phyloP scores from a whole-genome alignment of 2,888 invertebrate genomes.

The Acanthosepion esculentum region DNA sequence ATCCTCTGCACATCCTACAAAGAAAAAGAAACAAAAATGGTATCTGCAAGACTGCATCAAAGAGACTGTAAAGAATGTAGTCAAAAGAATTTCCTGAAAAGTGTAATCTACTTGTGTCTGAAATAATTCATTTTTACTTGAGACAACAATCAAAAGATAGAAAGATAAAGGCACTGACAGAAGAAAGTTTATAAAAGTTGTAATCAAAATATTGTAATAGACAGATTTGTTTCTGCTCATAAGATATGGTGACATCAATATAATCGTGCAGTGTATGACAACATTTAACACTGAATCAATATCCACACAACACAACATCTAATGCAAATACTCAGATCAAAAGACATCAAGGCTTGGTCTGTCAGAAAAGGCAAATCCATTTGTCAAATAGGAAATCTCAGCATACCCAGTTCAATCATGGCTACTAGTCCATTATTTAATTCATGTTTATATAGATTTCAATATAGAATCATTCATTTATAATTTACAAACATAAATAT shows the following conservation, averaged over 20 bases:
- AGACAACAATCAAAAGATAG: not conserved
- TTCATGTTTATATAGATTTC: not conserved
- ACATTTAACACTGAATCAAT: not conserved
- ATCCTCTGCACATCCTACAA: not conserved
- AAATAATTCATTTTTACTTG: not conserved
- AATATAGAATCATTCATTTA: too few relatives aligned
- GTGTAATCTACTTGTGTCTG: not conserved
- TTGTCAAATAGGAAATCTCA: not conserved
- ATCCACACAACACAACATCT: not conserved
- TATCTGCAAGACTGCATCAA: not conserved
- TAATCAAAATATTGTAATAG: not conserved
- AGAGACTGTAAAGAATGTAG: not conserved
- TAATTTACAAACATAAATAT: too few relatives aligned
- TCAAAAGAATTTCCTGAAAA: not conserved
- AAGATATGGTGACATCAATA: not conserved
- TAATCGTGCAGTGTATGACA: not conserved
- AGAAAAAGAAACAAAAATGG: not conserved
- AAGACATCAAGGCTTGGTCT: not conserved
- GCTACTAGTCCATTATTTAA: not conserved
- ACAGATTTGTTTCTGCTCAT: not conserved
- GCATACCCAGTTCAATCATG: not conserved
- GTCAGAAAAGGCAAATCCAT: not conserved
- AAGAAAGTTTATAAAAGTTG: not conserved
- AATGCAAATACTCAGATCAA: conserved; percentile 3
- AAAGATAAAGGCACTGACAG: conserved; percentile 7